Evolutionary conservation across 1,140 invertebrate genomes (phyloP), one percentile per base, ranked within the genome.

Genomic region (Papilio dardanus): DNA sequence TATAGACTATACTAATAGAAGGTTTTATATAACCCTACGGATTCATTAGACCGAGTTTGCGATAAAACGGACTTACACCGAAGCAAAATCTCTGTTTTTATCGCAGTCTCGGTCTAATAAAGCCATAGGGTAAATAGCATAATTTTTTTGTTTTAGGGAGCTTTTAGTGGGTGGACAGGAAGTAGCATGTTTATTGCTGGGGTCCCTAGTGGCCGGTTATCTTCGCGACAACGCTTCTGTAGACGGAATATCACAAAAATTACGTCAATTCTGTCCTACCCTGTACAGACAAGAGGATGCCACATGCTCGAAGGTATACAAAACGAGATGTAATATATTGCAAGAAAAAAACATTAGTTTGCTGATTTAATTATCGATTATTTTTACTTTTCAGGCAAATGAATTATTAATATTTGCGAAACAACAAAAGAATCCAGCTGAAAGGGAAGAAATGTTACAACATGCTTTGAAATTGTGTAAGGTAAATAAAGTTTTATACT

Each of bases 271-370:
- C 0, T 99, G 99, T 89, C 99, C 99, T 0, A 97, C 96, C 83
- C 94, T 99, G 1, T 99, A 99, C 86, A 97, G 97, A 82, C 96
- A 96, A 83, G 99, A 99, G 94, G 99, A 99, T 94, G 99, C 98
- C 19, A 97, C 98, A 37, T 98, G 97, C 90, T 96, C 98, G 21
- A 98, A 99, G 95, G 97, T 97, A 93, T 35, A 7, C 30, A 33
- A 35, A 16, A n/a, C n/a, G 7, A 24, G 14, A 12, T 74, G 24
- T 28, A 12, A 74, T 28, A 8, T 19, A 37, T 58, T 0, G 4
- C 7, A 46, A 46, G 16, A 46, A 6, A 3, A 46, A 46, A 16
- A 19, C 1, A 58, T n/a, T n/a, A n/a, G n/a, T n/a, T n/a, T n/a
- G n/a, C 19, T 71, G 16, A 37, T 37, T 3, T 67, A 71, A 33